phyloP scores from a whole-genome alignment of 2,797 vertebrate genomes.

The Taenioides sp. region DNA sequence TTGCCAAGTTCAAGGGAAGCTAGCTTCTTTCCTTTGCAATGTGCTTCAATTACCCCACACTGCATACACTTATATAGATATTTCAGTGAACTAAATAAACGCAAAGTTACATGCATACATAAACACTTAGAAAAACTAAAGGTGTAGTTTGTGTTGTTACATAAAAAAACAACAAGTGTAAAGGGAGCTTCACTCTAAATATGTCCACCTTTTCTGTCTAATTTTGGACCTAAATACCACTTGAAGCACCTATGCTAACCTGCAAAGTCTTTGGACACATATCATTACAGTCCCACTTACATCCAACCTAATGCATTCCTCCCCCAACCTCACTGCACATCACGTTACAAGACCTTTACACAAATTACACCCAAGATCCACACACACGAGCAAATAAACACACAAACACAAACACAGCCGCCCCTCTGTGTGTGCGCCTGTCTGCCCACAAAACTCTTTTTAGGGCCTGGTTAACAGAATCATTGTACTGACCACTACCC shows the following conservation, averaged over 20 bases:
- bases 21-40: neutral
- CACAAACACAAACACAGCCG: conserved; percentile 48
- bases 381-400: conserved; percentile 42
- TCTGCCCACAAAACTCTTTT: conserved; percentile 73
- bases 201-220: conserved; percentile 45
- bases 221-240: conserved; percentile 51
- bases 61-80: neutral
- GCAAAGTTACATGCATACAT: neutral
- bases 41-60: neutral
- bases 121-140: neutral
- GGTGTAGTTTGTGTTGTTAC: conserved; percentile 20
- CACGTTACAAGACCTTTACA: conserved; percentile 34
- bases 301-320: conserved; percentile 29
- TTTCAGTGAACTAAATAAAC: neutral
- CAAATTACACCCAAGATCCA: conserved; percentile 42
- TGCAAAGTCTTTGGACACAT: conserved; percentile 47
- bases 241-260: conserved; percentile 42
- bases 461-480: conserved; percentile 62
- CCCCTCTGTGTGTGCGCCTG: conserved; percentile 43
- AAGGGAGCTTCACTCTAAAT: conserved; percentile 22
- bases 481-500: conserved; percentile 54
- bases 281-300: conserved; percentile 34
- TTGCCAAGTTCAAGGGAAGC: neutral
- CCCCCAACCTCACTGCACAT: conserved; percentile 15
- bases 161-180: conserved; percentile 21